These are phyloP conservation scores for Catharus fuscescens DNA, from an alignment of 2,113 vertebrate species.

Conservation along the genomic window DNA sequence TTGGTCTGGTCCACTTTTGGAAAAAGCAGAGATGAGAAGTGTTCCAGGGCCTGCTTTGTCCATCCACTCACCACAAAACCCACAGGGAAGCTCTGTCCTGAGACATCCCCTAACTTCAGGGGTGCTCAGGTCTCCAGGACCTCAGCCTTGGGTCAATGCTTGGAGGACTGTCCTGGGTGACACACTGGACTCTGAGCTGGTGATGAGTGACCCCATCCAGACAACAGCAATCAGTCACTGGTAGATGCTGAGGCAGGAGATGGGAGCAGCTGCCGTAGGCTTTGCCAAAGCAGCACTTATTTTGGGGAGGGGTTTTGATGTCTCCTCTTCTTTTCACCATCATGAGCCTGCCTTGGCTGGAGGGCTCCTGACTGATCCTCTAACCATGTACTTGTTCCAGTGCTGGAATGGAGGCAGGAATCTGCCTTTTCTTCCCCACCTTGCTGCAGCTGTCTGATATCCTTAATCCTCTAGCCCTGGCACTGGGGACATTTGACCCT, in stretches of 20 bases:
- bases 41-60: background rate
- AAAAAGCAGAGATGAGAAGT: background rate
- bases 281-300: background rate
- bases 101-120: background rate
- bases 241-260: background rate
- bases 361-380: background rate
- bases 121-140: background rate
- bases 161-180: background rate
- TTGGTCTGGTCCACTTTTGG: background rate
- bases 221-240: background rate
- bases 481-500: background rate
- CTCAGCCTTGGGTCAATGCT: background rate
- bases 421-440: background rate
- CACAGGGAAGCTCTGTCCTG: background rate
- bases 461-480: background rate
- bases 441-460: background rate
- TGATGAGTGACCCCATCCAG: background rate
- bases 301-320: background rate
- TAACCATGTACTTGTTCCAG: background rate
- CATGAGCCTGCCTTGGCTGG: background rate
- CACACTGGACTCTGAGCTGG: background rate
- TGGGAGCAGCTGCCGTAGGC: background rate
- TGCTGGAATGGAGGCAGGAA: background rate
- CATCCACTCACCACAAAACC: background rate
- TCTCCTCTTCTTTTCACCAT: background rate